These are phyloP conservation scores for Hiodon alosoides DNA, from an alignment of 2,113 vertebrate species.

Conservation along the genomic window DNA sequence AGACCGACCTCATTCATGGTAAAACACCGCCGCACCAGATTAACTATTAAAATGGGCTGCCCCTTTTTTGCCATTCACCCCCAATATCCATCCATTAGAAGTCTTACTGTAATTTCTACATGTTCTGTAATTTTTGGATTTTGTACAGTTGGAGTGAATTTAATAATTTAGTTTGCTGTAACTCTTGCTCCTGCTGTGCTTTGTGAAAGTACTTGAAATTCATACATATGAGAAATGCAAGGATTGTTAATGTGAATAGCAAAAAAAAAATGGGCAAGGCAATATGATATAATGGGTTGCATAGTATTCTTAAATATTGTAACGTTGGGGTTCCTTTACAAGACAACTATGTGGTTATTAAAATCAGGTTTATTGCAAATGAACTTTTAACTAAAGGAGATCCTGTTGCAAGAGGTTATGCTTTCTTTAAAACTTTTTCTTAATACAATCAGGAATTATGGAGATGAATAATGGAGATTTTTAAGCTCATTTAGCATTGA, in stretches of 20 bases:
- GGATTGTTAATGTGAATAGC: slow-evolving; percentile 14
- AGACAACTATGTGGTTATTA: too few relatives aligned
- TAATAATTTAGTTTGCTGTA: slow-evolving; percentile 3
- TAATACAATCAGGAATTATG: too few relatives aligned
- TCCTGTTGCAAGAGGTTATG: too few relatives aligned
- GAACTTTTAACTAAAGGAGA: not conserved
- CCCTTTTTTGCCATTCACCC: slow-evolving; percentile 5
- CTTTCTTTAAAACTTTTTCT: too few relatives aligned
- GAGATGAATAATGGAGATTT: too few relatives aligned
- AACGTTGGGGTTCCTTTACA: not conserved
- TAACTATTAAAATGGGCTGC: slow-evolving; percentile 13
- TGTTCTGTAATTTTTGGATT: slow-evolving; percentile 7
- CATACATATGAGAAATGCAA: slow-evolving; percentile 2
- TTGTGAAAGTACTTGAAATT: slow-evolving; percentile 14
- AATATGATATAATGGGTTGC: not conserved
- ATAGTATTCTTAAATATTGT: not conserved
- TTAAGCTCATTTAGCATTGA: not conserved
- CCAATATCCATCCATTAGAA: not conserved
- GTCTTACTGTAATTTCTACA: slow-evolving; percentile 12
- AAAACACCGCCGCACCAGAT: slow-evolving; percentile 3
- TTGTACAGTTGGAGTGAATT: slow-evolving; percentile 4
- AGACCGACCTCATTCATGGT: not conserved
- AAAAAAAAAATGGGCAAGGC: not conserved
- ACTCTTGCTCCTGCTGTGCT: slow-evolving; percentile 7
- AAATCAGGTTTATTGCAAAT: not conserved